A percentile compares a stretch with the other conserved stretches of the same genome.
Conservation (phyloP, 2,113 vertebrate genomes). For the Oxygymnocypris stewartii region DNA sequence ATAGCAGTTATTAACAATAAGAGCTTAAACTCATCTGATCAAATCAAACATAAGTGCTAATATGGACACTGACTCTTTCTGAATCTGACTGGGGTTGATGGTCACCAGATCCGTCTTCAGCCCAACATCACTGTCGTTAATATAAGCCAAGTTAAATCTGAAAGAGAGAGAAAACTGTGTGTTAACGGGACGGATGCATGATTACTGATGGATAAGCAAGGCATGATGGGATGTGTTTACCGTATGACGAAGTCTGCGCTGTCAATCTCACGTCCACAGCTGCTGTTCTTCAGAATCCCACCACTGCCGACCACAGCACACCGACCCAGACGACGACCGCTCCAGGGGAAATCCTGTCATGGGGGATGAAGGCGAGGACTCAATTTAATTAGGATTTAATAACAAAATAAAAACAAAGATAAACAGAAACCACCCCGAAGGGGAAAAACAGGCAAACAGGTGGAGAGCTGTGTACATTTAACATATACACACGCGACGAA, state of each 20-base stretch:
- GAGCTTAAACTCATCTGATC: too few relatives aligned
- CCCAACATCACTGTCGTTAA: slow-evolving; percentile 56
- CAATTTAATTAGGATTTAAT: too few relatives aligned
- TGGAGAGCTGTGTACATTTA: too few relatives aligned
- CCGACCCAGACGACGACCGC: slow-evolving; percentile 43
- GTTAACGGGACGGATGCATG: neutral
- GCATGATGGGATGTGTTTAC: slow-evolving; percentile 19
- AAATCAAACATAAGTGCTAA: neutral
- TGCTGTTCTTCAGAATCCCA: slow-evolving; percentile 80
- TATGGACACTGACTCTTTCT: slow-evolving; percentile 43
- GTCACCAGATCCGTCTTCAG: slow-evolving; percentile 57
- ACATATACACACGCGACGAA: too few relatives aligned
- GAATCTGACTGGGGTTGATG: slow-evolving; percentile 54
- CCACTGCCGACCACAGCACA: slow-evolving; percentile 85
- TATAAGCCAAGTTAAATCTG: slow-evolving; percentile 57
- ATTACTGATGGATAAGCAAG: neutral
- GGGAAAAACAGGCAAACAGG: too few relatives aligned
- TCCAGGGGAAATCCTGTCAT: neutral
- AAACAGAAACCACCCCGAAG: too few relatives aligned
- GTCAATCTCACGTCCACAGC: slow-evolving; percentile 81
- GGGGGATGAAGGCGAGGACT: too few relatives aligned
- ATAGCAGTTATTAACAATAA: too few relatives aligned
- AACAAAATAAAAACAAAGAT: too few relatives aligned
- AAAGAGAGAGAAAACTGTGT: neutral
- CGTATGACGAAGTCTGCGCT: slow-evolving; percentile 6